Base-by-base conservation (phyloP, 2,797 vertebrate genomes). In the Crax fasciolata region DNA sequence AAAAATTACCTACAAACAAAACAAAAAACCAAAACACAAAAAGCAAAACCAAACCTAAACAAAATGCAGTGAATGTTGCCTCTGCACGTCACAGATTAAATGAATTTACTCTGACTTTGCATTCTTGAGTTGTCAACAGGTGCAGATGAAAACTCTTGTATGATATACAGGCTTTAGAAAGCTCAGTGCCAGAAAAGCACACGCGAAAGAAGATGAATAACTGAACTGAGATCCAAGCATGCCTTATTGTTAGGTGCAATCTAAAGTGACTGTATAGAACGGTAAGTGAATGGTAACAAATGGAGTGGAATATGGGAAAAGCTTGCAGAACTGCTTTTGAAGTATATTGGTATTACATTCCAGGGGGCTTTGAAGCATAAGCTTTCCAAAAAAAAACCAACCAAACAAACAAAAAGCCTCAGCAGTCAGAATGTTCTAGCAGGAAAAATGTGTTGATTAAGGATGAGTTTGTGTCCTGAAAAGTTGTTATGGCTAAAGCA, bases 291-390 rank as follows among this genome's bases (percentile, higher is more conserved):
- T 66, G 39, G 35, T 35, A 35, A 35, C 35, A 85, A 71, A 73
- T 7, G 10, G 18, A 32, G 10, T 27, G n/a, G 24, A 72, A 46
- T 3, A 19, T 0, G 0, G 8, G 18, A 46, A 89, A 48, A 4
- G 3, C 4, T 68, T 28, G 17, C 20, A 85, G 23, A 23, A 8
- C 16, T 63, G 27, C 21, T 74, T 80, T 63, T n/a, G 15, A 24
- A 74, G 44, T 68, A 25, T 25, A 12, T 72, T 6, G 38, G 6
- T 5, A 27, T 51, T 35, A 35, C 8, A 35, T 61, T 73, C 12
- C 28, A 76, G 58, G 28, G 18, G 21, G 52, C 21, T 88, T 71
- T 32, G 44, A 57, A 55, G 8, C 25, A 1, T 8, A 55, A 55
- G 1, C 30, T 79, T 39, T 43, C 87, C 11, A 58, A 19, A 43